A percentile compares a stretch with the other conserved stretches of the same genome.
Conservation (phyloP, 2,888 invertebrate genomes). For the Catocala sponsa region DNA sequence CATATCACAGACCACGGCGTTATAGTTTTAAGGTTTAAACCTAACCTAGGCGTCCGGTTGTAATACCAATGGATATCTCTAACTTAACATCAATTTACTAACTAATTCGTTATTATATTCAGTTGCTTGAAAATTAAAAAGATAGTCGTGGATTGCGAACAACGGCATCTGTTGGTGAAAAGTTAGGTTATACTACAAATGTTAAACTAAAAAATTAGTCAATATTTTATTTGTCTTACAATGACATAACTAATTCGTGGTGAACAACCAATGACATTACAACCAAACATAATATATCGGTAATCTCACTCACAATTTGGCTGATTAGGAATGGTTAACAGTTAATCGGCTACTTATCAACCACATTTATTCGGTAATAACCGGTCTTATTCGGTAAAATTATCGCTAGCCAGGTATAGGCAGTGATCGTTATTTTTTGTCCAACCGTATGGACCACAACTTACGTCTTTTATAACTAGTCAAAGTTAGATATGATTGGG, state of each 20-base stretch:
- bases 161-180: slow-evolving; percentile 26
- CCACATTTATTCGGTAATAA: slow-evolving; percentile 13
- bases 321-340: slow-evolving; percentile 65
- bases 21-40: slow-evolving; percentile 49
- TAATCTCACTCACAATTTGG: slow-evolving; percentile 68
- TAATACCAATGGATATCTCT: slow-evolving; percentile 33
- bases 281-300: slow-evolving; percentile 36
- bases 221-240: too few relatives aligned
- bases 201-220: too few relatives aligned
- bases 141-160: not conserved
- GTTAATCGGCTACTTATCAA: slow-evolving; percentile 34
- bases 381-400: slow-evolving; percentile 23
- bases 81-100: too few relatives aligned
- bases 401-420: slow-evolving; percentile 43
- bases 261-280: slow-evolving; percentile 31
- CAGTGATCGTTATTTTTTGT: slow-evolving; percentile 37
- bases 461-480: slow-evolving; percentile 24
- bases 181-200: not conserved
- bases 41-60: slow-evolving; percentile 51
- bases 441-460: slow-evolving; percentile 36
- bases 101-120: too few relatives aligned
- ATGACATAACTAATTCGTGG: too few relatives aligned
- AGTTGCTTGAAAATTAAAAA: too few relatives aligned
- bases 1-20: slow-evolving; percentile 72
- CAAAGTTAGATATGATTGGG: slow-evolving; percentile 27